A percentile compares a stretch with the other conserved stretches of the same genome.
Evolutionary conservation across 2,797 vertebrate genomes (phyloP).

Genomic region (Morus bassanus): DNA sequence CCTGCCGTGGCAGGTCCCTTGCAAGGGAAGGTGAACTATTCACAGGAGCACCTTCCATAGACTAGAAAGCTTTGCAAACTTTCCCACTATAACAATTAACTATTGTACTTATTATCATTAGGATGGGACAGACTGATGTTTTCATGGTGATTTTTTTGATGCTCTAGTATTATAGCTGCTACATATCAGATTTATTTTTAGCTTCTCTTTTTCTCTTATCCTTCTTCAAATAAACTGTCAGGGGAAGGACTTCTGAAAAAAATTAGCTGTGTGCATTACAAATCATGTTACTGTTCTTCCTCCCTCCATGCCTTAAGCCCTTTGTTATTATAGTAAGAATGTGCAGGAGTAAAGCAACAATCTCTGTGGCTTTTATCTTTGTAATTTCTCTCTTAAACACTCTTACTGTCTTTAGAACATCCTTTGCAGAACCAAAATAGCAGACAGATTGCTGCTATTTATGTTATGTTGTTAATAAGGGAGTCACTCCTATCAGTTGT

Average conservation of each 20-base stretch:
- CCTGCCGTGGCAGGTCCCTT: background rate
- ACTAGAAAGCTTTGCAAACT: background rate
- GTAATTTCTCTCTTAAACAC: constrained; percentile 9
- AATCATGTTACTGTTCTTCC: background rate
- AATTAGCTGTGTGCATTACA: background rate
- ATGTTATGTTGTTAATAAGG: background rate
- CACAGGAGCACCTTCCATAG: background rate
- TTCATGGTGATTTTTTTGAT: background rate
- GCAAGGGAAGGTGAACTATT: background rate
- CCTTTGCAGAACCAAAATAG: constrained; percentile 1
- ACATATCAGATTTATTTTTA: background rate
- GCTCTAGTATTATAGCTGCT: background rate
- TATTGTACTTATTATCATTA: background rate
- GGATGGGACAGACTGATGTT: background rate
- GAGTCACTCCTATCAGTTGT: background rate
- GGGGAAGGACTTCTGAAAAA: background rate
- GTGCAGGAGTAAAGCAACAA: background rate
- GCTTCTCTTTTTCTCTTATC: background rate
- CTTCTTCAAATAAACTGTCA: background rate
- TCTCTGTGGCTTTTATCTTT: constrained; percentile 22
- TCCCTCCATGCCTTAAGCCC: background rate
- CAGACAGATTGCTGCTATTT: constrained; percentile 20
- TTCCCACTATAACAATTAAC: background rate
- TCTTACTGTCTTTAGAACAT: constrained; percentile 2
- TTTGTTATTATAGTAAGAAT: background rate